Evolutionary conservation across 2,888 invertebrate genomes (phyloP).

Genomic region (Sialis lutaria): DNA sequence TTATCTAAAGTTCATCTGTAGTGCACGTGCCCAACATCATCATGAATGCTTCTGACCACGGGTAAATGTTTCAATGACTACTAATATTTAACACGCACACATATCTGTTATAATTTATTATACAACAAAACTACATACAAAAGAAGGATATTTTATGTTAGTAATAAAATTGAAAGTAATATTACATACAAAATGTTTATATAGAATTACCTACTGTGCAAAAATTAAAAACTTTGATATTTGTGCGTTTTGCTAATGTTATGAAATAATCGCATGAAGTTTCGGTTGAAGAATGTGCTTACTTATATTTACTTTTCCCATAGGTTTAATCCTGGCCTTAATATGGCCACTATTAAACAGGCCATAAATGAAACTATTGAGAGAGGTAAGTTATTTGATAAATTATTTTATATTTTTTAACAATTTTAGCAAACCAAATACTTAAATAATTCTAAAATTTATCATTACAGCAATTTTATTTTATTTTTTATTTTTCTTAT

Average conservation of each 20-base stretch:
- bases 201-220: too few relatives aligned
- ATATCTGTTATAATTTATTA: too few relatives aligned
- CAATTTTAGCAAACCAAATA: too few relatives aligned
- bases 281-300: not conserved
- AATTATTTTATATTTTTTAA: too few relatives aligned
- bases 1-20: too few relatives aligned
- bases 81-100: not conserved
- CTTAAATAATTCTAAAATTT: too few relatives aligned
- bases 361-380: constrained; percentile 89
- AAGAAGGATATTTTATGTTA: too few relatives aligned
- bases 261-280: constrained; percentile 1
- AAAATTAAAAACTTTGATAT: not conserved
- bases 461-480: too few relatives aligned
- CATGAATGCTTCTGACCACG: constrained; percentile 68
- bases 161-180: too few relatives aligned
- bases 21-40: constrained; percentile 16
- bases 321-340: constrained; percentile 86
- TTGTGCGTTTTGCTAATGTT: constrained; percentile 1
- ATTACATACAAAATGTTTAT: too few relatives aligned
- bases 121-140: too few relatives aligned
- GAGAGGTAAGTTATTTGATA: constrained; percentile 46
- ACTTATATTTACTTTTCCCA: constrained; percentile 19
- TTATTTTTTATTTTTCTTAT: too few relatives aligned
- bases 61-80: constrained; percentile 32
- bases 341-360: constrained; percentile 86